A percentile compares a stretch with the other conserved stretches of the same genome.
Conservation (phyloP, 2,888 invertebrate species). For the Dynastes tityus region DNA sequence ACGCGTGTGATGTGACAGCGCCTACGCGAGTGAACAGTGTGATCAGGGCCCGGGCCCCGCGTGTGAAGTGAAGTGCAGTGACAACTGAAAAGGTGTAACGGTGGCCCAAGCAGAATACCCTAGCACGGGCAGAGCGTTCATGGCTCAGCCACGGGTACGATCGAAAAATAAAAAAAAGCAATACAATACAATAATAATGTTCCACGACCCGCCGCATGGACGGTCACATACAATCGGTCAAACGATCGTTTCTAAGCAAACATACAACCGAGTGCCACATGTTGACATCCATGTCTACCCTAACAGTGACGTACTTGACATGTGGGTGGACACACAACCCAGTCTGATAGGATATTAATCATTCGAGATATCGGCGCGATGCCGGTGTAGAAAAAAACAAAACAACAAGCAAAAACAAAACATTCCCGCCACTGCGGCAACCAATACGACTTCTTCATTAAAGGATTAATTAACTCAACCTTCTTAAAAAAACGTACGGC, state of each 20-base stretch:
- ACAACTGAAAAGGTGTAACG: constrained; percentile 63
- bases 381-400: constrained; percentile 18
- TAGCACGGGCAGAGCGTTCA: constrained; percentile 85
- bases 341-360: constrained; percentile 45
- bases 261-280: constrained; percentile 43
- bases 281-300: constrained; percentile 45
- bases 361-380: constrained; percentile 41
- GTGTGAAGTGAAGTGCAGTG: constrained; percentile 66
- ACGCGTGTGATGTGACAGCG: constrained; percentile 62
- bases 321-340: constrained; percentile 48
- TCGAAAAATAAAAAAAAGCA: constrained; percentile 64
- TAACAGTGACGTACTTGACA: constrained; percentile 45
- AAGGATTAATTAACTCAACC: constrained; percentile 1
- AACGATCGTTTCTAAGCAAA: constrained; percentile 47
- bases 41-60: constrained; percentile 63
- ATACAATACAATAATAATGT: constrained; percentile 8
- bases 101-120: constrained; percentile 75
- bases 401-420: constrained; percentile 36
- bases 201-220: constrained; percentile 45
- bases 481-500: not conserved
- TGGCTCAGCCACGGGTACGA: constrained; percentile 92
- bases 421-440: constrained; percentile 10
- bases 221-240: constrained; percentile 58
- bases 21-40: constrained; percentile 60
- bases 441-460: constrained; percentile 20